Conservation (phyloP, 2,113 vertebrate genomes). For the Meles meles region DNA sequence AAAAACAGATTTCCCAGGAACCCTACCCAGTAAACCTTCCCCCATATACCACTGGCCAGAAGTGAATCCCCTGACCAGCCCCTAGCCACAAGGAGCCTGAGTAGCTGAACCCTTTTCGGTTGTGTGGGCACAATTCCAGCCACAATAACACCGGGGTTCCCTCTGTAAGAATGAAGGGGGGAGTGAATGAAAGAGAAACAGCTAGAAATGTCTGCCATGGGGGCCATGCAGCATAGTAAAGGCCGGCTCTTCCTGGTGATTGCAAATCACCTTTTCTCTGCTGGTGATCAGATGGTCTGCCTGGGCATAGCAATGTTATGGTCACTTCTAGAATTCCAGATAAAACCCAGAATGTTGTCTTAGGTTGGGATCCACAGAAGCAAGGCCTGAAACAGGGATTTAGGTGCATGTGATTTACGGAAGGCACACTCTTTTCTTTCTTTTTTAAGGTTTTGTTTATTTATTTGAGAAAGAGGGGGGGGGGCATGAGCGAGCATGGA, state of each 20-base stretch:
- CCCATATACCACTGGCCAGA: background rate
- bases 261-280: background rate
- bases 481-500: background rate
- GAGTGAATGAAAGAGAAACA: slow-evolving; percentile 22
- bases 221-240: background rate
- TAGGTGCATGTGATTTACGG: background rate
- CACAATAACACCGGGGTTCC: background rate
- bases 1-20: background rate
- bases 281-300: background rate
- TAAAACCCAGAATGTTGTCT: background rate
- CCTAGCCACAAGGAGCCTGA: background rate
- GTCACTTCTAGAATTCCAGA: slow-evolving; percentile 31
- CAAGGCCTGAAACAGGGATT: background rate
- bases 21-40: background rate
- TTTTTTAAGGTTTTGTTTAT: background rate
- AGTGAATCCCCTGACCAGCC: background rate
- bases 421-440: background rate
- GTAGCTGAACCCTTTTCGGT: background rate
- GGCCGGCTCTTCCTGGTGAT: background rate
- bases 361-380: background rate
- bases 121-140: background rate
- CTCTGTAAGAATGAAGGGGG: background rate
- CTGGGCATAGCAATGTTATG: background rate
- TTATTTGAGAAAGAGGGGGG: background rate
- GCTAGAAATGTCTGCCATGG: background rate